phyloP scores from a whole-genome alignment of 2,888 invertebrate genomes.

The Idaea biselata region DNA sequence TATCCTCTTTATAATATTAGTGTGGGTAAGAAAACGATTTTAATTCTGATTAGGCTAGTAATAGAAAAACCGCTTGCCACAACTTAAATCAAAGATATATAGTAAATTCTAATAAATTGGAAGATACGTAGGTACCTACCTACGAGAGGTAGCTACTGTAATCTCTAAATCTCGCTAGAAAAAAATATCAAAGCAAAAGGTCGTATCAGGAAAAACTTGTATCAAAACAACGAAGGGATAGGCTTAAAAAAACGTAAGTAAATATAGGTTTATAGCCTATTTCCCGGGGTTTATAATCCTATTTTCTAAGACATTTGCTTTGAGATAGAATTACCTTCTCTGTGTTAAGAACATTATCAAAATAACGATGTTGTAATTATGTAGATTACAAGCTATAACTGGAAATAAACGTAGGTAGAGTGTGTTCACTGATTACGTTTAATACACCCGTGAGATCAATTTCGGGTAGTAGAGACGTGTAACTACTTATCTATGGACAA shows the following conservation, averaged over 20 bases:
- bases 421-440: slow-evolving; percentile 1
- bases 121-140: too few relatives aligned
- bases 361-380: slow-evolving; percentile 1
- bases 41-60: too few relatives aligned
- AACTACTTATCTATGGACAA: neutral
- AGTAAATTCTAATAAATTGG: too few relatives aligned
- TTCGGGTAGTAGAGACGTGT: neutral
- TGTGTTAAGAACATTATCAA: neutral
- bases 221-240: neutral
- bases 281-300: neutral
- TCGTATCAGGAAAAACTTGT: neutral
- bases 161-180: neutral
- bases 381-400: neutral
- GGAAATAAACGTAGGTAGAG: neutral
- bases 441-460: slow-evolving; percentile 1
- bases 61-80: too few relatives aligned
- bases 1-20: too few relatives aligned
- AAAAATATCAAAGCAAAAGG: neutral
- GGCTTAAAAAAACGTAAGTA: neutral
- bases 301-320: neutral
- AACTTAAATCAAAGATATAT: too few relatives aligned
- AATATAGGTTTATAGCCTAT: neutral
- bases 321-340: neutral
- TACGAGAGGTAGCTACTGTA: too few relatives aligned
- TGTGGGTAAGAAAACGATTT: too few relatives aligned